Percentiles rank a stretch among this genome's conserved stretches.
Evolutionary conservation across 2,797 vertebrate genomes (phyloP).

Genomic region (Sternarchorhynchus goeldii): DNA sequence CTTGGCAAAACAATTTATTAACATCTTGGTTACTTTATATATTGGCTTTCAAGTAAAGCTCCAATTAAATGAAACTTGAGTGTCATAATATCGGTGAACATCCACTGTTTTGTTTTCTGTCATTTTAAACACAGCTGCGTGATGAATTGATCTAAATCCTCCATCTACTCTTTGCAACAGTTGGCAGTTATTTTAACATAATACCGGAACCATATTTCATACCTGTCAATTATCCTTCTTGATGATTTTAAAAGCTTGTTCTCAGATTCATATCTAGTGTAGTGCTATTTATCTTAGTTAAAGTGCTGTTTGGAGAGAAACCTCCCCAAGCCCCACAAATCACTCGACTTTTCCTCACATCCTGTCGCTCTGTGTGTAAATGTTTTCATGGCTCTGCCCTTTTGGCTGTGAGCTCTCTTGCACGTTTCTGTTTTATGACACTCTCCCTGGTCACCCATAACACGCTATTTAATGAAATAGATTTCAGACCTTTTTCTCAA

Average conservation of each 20-base stretch:
- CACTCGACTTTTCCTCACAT: conserved; percentile 50
- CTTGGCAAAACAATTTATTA: too few relatives aligned
- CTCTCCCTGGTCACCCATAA: conserved; percentile 57
- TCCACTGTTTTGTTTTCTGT: conserved; percentile 10
- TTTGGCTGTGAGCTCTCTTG: conserved; percentile 58
- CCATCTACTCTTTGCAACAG: conserved; percentile 10
- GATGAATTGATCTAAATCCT: conserved; percentile 3
- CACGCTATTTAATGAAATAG: conserved; percentile 62
- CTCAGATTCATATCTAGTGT: conserved; percentile 46
- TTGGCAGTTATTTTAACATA: conserved; percentile 25
- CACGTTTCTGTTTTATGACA: conserved; percentile 60
- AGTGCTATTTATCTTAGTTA: conserved; percentile 54
- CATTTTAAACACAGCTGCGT: neutral
- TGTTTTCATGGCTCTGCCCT: conserved; percentile 43
- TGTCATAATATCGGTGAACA: neutral
- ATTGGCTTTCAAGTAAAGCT: neutral
- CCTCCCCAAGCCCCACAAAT: conserved; percentile 48
- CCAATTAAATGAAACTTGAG: neutral
- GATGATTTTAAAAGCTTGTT: conserved; percentile 52
- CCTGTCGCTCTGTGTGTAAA: conserved; percentile 17
- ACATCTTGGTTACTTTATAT: neutral
- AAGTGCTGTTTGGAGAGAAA: conserved; percentile 41
- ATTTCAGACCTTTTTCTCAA: conserved; percentile 59
- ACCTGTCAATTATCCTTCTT: conserved; percentile 1
- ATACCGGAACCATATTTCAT: conserved; percentile 15